Base-by-base conservation (phyloP, 2,797 vertebrate species). In the Bradypodion ventrale region DNA sequence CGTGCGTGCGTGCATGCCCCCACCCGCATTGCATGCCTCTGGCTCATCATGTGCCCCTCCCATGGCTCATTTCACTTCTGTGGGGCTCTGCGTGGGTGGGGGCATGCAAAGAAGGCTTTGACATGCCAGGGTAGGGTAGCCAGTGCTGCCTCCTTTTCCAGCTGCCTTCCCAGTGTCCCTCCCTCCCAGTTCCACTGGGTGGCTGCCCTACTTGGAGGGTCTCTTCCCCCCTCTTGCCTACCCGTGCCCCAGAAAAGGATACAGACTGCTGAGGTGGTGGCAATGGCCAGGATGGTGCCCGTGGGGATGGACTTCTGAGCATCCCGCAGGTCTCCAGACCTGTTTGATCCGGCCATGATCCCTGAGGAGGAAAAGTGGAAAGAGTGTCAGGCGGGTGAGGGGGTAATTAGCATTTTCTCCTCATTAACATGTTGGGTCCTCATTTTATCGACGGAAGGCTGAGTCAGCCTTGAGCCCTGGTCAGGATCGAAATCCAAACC, bases 321-420 rank as follows among this genome's bases (percentile, higher is more conserved):
- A 9, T 99, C 98, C 16, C 97, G 96, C 90, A 99, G 96, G 90
- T 99, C 98, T 88, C 98, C 98, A 0, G 98, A 99, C 87, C 98
- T 97, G 94, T 99, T 99, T 74, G 98, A 99, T 66, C 98, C 98
- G 12, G 98, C 98, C 98, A 99, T 99, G 94, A 99, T 99, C 46
- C 98, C 98, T 99, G 93, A 6, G 42, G n/a, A n/a, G 21, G 3
- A 6, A 27, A 19, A 15, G 4, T 5, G 9, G 37, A 9, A 15
- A 42, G 7, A 5, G 27, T 10, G n/a, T 25, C 44, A 25, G 12
- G 6, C 9, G 16, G 44, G 1, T 35, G 25, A 25, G 52, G 75
- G 21, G n/a, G n/a, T n/a, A n/a, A n/a, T n/a, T n/a, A n/a, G n/a
- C n/a, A n/a, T n/a, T n/a, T n/a, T n/a, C n/a, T n/a, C n/a, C n/a